Conservation (phyloP, 2,113 vertebrate genomes). For the Heteronetta atricapilla region DNA sequence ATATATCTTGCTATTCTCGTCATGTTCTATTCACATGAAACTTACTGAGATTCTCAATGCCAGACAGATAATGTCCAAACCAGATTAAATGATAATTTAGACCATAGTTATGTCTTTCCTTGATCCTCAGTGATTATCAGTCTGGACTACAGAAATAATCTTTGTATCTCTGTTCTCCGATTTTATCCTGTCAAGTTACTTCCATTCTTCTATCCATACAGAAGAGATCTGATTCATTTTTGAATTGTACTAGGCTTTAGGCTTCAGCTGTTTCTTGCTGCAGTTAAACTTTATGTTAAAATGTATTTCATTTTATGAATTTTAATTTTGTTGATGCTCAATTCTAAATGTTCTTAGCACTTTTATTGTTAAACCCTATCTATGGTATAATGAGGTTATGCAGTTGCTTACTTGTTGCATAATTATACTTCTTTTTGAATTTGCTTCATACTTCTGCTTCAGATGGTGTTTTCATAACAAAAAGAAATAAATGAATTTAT, state of each 20-base stretch:
- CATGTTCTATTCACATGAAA: neutral
- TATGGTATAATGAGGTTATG: constrained; percentile 30
- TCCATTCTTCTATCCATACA: neutral
- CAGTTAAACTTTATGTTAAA: constrained; percentile 11
- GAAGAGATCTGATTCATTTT: neutral
- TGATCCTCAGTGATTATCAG: neutral
- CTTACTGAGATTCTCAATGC: neutral
- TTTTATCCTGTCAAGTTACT: neutral
- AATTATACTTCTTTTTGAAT: constrained; percentile 26
- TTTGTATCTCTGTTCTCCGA: neutral
- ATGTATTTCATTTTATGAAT: neutral
- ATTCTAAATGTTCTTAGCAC: constrained; percentile 11
- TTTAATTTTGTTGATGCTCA: constrained; percentile 47
- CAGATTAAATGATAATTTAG: neutral
- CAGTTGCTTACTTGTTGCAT: neutral
- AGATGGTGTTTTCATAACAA: constrained; percentile 23
- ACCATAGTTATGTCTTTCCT: neutral
- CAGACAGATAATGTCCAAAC: fast-evolving
- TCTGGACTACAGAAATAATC: neutral
- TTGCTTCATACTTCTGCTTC: neutral
- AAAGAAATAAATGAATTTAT: constrained; percentile 41
- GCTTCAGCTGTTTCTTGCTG: neutral
- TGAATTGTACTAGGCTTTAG: neutral
- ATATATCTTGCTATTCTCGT: neutral
- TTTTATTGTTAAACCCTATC: neutral